Evolutionary conservation across 2,888 invertebrate genomes (phyloP).

Genomic region (Synanthedon andrenaeformis): DNA sequence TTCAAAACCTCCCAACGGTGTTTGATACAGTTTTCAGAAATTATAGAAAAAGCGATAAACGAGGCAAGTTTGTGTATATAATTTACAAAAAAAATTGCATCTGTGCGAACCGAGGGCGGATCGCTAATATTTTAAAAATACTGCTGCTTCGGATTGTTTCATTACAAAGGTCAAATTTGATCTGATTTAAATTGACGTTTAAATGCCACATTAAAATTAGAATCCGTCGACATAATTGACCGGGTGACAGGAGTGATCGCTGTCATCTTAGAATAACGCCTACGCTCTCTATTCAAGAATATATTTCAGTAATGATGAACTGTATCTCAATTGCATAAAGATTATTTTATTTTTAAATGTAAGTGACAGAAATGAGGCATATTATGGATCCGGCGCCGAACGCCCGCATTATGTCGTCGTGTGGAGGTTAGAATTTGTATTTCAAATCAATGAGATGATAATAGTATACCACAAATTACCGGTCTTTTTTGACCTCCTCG

Average conservation of each 20-base stretch:
- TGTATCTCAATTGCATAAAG: no score
- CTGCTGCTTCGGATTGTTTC: background rate
- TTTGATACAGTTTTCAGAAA: no score
- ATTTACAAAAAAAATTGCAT: no score
- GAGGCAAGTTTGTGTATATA: no score
- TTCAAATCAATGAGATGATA: conserved; percentile 2
- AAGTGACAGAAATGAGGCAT: no score
- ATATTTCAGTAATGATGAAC: background rate
- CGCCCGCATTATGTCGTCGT: conserved; percentile 4
- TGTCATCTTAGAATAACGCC: conserved; percentile 14
- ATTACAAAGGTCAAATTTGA: background rate
- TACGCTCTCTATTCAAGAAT: conserved; percentile 4
- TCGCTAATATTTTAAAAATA: no score
- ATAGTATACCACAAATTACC: background rate
- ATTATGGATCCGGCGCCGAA: conserved; percentile 9
- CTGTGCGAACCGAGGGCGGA: no score
- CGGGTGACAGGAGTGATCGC: conserved; percentile 15
- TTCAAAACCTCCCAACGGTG: no score
- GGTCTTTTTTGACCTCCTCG: background rate
- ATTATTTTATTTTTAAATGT: no score
- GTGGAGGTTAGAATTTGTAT: conserved; percentile 20
- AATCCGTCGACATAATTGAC: conserved; percentile 35
- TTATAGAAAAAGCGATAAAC: no score
- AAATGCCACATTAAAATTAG: conserved; percentile 52
- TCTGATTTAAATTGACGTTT: conserved; percentile 45